Base-by-base conservation (phyloP, 2,113 vertebrate genomes). In the Psittacara wagleri region DNA sequence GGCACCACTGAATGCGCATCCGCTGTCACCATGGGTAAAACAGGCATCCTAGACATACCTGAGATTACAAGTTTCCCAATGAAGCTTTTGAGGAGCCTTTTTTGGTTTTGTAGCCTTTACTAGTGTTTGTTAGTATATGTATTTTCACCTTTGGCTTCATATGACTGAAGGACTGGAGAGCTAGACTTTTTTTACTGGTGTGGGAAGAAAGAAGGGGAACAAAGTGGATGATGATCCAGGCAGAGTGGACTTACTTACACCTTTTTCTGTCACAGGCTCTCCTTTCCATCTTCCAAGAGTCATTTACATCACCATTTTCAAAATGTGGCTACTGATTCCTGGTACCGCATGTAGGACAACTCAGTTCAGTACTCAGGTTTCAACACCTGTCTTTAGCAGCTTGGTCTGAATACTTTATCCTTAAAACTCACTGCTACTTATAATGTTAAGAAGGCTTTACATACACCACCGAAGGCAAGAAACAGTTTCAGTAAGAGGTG, bases 281-380 rank as follows among this genome's bases (percentile, higher is more conserved):
- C 31, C 59, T 94, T 89, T 95, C 91, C 67, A 74, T 69, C 63
- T 91, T 86, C 63, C 91, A 61, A 79, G 37, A 84, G 69, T 73
- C 62, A 78, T 72, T 85, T 64, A 29, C 23, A 49, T 19, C 66
- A 73, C 31, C 29, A 22, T 89, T 92, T 95, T 89, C 69, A 79
- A 62, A 77, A 75, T 27, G 67, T 44, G 37, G 19, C 52, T 61
- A 19, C 69, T 39, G 19, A 17, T 41, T 94, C 57, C 72, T 64
- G 13, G 17, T 62, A 73, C 19, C 4, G 13, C 78, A 76, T 57
- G n/a, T 39, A 75, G 22, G 73, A 75, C 52, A 48, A 75, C 20
- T 62, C 9, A 54, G 52, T 79, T 88, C 39, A 11, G 17, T 77
- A n/a, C 48, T 67, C 9, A 3, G 11, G 20, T 89, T 95, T 76